Evolutionary conservation across 1,140 invertebrate genomes (phyloP).

Genomic region (Caenorhabditis latens): DNA sequence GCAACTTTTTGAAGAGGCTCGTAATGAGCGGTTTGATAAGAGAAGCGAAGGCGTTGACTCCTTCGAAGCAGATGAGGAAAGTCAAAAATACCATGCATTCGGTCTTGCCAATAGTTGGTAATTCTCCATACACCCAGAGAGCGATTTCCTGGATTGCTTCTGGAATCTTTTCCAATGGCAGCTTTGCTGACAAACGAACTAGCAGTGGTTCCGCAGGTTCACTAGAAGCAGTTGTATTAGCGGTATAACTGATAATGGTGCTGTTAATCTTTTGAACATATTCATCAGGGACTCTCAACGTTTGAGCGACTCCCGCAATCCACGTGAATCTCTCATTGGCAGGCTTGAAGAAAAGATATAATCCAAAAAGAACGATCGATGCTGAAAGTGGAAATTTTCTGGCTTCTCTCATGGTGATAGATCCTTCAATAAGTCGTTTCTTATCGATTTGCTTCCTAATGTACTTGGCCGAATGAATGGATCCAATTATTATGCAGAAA

Average conservation of each 20-base stretch:
- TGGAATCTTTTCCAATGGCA: neutral
- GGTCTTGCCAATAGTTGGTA: neutral
- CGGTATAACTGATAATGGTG: constrained; percentile 19
- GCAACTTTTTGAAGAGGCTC: constrained; percentile 68
- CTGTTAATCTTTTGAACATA: constrained; percentile 34
- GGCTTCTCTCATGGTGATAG: constrained; percentile 65
- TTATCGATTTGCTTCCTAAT: constrained; percentile 60
- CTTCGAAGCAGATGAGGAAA: constrained; percentile 63
- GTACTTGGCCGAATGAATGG: constrained; percentile 55
- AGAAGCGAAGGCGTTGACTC: constrained; percentile 71
- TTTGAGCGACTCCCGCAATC: constrained; percentile 4
- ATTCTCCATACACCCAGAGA: neutral
- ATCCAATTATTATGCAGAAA: constrained; percentile 67
- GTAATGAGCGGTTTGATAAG: constrained; percentile 74
- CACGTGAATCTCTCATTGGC: constrained; percentile 30
- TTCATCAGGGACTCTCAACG: constrained; percentile 32
- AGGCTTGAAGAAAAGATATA: constrained; percentile 69
- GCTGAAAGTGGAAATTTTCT: constrained; percentile 66
- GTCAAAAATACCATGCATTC: constrained; percentile 16
- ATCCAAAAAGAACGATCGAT: constrained; percentile 67
- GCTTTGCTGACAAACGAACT: neutral
- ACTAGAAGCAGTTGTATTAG: neutral
- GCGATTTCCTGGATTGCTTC: neutral
- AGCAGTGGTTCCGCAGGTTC: constrained; percentile 6
- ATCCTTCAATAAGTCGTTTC: constrained; percentile 65